Evolutionary conservation across 2,888 invertebrate species (phyloP), one percentile per base, ranked within the genome.

Genomic region (Marasmarcha lunaedactyla): DNA sequence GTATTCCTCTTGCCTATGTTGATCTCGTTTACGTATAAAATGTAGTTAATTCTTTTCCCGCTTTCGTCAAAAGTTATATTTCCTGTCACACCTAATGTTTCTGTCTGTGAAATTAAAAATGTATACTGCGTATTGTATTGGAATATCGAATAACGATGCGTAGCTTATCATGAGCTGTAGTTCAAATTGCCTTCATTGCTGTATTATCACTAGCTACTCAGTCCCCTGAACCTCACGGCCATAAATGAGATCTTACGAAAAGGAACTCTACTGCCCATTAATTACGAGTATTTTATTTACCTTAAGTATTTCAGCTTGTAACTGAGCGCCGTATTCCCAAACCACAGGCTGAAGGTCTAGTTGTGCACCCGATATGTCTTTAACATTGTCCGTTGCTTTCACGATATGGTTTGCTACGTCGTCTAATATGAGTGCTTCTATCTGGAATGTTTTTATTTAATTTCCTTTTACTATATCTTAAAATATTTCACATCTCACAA

Each of bases 31-130:
- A 92, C 85, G 52, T 90, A 88, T 15, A 93, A 70, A 20, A 85
- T 84, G 54, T 92, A 90, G 55, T 90, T 87, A 0, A 86, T 84
- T 44, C 93, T 78, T 52, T 86, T 86, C 1, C 93, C 93, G 50
- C 83, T 77, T 43, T 85, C 78, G 61, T 91, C 87, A 57, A 92
- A 90, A 54, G 87, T 85, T 42, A 92, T 87, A 25, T 84, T 73
- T 1, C 92, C 92, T 0, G 90, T 89, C 3, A 90, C 68, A 2
- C 91, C 91, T 26, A 77, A 68, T 52, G 89, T 85, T 55, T 85
- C 84, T 25, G 88, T 87, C 92, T 92, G 62, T 13, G 35, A 35
- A 10, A 30, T n/a, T n/a, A n/a, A n/a, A n/a, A n/a, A n/a, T n/a
- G n/a, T n/a, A n/a, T n/a, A n/a, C n/a, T n/a, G n/a, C n/a, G n/a